These are phyloP conservation scores for Drosophila nikananu DNA, from an alignment of 1,140 invertebrate species.

Conservation along the genomic window DNA sequence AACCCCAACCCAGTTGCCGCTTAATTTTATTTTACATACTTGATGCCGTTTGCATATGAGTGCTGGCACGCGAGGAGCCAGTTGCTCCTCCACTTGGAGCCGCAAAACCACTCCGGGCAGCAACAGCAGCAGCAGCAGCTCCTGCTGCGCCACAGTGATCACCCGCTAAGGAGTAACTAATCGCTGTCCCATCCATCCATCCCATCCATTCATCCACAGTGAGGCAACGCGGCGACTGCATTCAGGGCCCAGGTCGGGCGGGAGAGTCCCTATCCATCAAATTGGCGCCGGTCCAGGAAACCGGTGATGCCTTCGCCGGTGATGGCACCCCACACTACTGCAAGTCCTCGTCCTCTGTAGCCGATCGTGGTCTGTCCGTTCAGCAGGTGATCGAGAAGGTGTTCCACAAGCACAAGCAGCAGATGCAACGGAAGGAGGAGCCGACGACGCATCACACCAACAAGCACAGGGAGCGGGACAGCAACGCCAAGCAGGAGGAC, in stretches of 20 bases:
- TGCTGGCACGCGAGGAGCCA: slow-evolving; percentile 46
- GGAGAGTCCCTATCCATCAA: background rate
- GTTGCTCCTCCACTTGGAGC: slow-evolving; percentile 50
- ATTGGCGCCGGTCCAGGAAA: slow-evolving; percentile 17
- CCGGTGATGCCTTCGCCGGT: slow-evolving; percentile 5
- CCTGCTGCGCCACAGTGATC: slow-evolving; percentile 3
- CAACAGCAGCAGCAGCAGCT: slow-evolving; percentile 25
- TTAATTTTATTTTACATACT: slow-evolving; percentile 58
- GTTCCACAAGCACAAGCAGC: slow-evolving; percentile 3
- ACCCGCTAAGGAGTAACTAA: background rate
- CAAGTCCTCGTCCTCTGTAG: slow-evolving; percentile 5
- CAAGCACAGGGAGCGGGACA: background rate
- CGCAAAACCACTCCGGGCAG: slow-evolving; percentile 40
- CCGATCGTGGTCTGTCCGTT: background rate
- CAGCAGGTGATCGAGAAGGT: slow-evolving; percentile 10
- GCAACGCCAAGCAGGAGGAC: slow-evolving; percentile 1
- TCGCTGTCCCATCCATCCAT: background rate
- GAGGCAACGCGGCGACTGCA: background rate
- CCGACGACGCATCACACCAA: background rate
- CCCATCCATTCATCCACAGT: background rate
- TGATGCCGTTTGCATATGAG: slow-evolving; percentile 66
- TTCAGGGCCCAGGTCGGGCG: slow-evolving; percentile 3
- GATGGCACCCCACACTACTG: background rate
- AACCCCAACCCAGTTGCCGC: slow-evolving; percentile 24
- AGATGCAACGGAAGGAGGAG: background rate